Base-by-base conservation (phyloP, 1,140 invertebrate genomes). In the Pantala flavescens region DNA sequence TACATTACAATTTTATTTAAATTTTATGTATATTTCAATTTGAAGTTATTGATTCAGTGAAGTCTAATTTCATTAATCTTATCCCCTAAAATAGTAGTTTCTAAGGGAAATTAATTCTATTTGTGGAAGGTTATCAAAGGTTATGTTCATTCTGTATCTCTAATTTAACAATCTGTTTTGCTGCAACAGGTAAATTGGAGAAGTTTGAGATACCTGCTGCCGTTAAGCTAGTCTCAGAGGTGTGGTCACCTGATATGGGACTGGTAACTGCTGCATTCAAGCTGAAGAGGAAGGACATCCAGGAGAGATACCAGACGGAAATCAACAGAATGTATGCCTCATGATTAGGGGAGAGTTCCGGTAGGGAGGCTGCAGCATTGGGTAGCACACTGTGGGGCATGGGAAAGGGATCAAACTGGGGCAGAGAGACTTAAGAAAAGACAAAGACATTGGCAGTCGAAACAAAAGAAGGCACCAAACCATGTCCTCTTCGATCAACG, bases 211-310 rank as follows among this genome's bases (percentile, higher is more conserved):
- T 98, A 73, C 97, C 97, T 0, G 89, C 90, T n/a, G 94, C 92
- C 5, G 88, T 98, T 10, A 94, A 92, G 81, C 83, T 99, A 23
- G 91, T 91, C 79, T 84, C 90, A 24, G 96, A 98, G 79, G 90
- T 94, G 71, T 99, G 97, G 97, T 94, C 95, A 0, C 96, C 97
- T 0, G 96, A 97, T 81, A 94, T 93, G 87, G 96, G 96, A 55
- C 87, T 99, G n/a, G 95, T 94, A 0, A 99, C 97, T 19, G 97
- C 97, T 77, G 96, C 97, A 70, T 95, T 98, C 83, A 99, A 99
- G 84, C 86, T 99, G 77, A 97, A 97, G 83, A 87, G 97, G 77
- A 97, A 96, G 87, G 92, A 95, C 79, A 96, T 99, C 75, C 93
- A 98, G 82, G 92, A 97, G 75, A 88, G 90, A 79, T 99, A 97